These are phyloP conservation scores for Styela plicata DNA, from an alignment of 23 tunicate genomes.

Conservation along the genomic window DNA sequence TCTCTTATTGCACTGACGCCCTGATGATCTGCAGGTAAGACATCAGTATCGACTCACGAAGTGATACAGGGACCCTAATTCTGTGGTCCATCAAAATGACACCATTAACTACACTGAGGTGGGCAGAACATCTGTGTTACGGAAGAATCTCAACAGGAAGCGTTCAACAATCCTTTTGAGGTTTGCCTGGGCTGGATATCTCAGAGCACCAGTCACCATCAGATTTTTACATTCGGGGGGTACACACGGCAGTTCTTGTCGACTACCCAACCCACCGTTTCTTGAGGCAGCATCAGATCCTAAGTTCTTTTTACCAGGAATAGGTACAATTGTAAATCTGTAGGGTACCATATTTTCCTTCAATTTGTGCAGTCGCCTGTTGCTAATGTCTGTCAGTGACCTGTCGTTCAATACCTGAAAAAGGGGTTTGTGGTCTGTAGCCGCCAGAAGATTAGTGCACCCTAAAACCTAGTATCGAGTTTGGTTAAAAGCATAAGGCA, in stretches of 20 bases:
- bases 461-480: conserved; percentile 27
- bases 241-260: neutral
- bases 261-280: neutral
- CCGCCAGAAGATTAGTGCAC: neutral
- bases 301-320: neutral
- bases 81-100: neutral
- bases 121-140: neutral
- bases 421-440: conserved; percentile 38
- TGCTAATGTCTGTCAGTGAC: neutral
- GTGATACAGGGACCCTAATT: neutral
- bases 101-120: neutral
- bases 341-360: neutral
- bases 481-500: conserved; percentile 27
- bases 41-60: neutral
- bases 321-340: neutral
- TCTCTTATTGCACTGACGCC: neutral
- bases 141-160: neutral
- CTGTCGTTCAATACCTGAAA: conserved; percentile 24
- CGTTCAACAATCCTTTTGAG: neutral
- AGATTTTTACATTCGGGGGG: too few species aligned
- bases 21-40: neutral
- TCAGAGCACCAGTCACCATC: neutral
- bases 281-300: neutral
- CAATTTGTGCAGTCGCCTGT: neutral
- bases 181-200: neutral